A percentile compares a stretch with the other conserved stretches of the same genome.
Evolutionary conservation across 2,113 vertebrate genomes (phyloP).

Genomic region (Gallinago media): DNA sequence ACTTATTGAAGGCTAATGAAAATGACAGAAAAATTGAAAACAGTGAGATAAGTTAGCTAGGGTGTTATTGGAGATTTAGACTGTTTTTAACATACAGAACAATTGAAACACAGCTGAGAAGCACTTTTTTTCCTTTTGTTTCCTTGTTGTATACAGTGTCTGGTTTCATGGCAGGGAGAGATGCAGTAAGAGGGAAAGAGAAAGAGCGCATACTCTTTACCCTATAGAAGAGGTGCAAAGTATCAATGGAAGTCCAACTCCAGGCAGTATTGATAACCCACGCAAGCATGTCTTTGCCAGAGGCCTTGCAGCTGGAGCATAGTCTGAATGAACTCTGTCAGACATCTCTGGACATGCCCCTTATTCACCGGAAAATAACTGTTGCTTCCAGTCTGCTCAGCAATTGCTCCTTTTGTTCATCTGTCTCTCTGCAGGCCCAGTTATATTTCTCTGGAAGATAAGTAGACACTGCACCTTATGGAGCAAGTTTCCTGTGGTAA

Average conservation of each 20-base stretch:
- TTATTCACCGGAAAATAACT: not conserved
- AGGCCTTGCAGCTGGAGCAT: not conserved
- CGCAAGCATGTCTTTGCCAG: not conserved
- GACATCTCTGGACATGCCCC: not conserved
- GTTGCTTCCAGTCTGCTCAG: not conserved
- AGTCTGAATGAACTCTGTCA: not conserved
- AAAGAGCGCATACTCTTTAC: not conserved
- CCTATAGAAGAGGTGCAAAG: not conserved
- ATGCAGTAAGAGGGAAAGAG: not conserved
- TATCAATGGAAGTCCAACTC: fast-evolving
- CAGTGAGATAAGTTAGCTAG: not conserved
- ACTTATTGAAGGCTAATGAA: not conserved
- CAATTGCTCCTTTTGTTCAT: not conserved
- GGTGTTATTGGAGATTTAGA: not conserved
- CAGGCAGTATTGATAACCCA: not conserved
- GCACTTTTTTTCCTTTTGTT: not conserved
- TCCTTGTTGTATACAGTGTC: not conserved
- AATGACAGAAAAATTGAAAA: not conserved
- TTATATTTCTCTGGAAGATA: not conserved
- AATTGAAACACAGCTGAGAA: not conserved
- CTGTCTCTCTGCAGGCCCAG: not conserved
- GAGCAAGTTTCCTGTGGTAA: not conserved
- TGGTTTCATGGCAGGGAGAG: not conserved
- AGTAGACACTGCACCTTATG: not conserved
- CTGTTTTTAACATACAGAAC: not conserved